These are phyloP conservation scores for Seira ritae DNA, from an alignment of 2,888 invertebrate genomes.

Conservation along the genomic window DNA sequence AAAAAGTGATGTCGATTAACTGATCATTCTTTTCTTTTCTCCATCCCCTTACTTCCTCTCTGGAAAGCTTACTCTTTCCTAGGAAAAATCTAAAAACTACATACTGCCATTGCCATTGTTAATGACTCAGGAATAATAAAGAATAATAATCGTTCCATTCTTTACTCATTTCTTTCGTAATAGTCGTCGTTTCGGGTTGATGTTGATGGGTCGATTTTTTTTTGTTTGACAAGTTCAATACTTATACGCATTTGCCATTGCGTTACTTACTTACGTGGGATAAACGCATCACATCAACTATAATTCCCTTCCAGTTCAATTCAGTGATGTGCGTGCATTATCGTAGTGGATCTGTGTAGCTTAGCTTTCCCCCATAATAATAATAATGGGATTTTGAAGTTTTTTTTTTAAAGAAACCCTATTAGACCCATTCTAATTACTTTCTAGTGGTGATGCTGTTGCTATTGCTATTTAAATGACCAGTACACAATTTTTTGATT, in stretches of 20 bases:
- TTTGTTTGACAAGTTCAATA: neutral
- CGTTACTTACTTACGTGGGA: neutral
- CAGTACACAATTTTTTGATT: neutral
- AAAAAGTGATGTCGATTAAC: conserved; percentile 10
- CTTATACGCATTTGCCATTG: no score
- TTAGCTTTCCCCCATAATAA: no score
- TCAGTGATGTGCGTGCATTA: no score
- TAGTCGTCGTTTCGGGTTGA: conserved; percentile 6
- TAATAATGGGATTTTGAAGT: no score
- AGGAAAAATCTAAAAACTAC: neutral
- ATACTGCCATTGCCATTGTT: neutral
- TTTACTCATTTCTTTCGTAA: neutral
- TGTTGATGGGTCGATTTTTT: conserved; percentile 49
- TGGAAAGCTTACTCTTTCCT: no score
- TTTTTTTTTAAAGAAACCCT: no score
- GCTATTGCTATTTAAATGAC: conserved; percentile 9
- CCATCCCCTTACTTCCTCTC: neutral
- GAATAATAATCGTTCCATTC: no score
- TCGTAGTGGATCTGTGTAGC: no score
- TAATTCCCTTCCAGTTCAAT: neutral
- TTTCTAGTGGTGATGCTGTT: neutral
- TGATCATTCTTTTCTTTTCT: neutral
- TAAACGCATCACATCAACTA: neutral
- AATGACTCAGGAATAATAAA: neutral
- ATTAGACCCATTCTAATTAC: no score